Base-by-base conservation (phyloP, 2,888 invertebrate species). In the Gastrophysa polygoni region DNA sequence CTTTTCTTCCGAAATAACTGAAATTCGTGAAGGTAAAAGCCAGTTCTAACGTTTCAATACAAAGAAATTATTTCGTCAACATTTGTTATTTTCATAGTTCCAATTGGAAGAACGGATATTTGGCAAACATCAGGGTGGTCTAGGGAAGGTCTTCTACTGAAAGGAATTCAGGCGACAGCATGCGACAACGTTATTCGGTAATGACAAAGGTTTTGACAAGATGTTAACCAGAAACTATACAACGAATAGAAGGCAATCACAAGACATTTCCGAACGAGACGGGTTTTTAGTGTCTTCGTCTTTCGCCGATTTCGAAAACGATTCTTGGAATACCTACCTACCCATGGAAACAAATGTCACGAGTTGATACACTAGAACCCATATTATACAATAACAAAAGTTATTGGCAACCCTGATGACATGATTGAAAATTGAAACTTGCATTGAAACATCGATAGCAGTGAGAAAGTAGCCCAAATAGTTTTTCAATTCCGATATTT, bases 61-160 rank as follows among this genome's bases (percentile, higher is more conserved):
- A 64, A 64, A 43, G 61, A 57, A 64, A 64, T 64, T 48, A 64
- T 60, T 60, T 61, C 58, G 64, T 64, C 50, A 64, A 61, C 61
- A 57, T 49, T 61, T 57, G 49, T 58, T 58, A 62, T 54, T 58
- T 62, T 62, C 49, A 58, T 62, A 55, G 54, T 48, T 43, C 44
- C 2, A n/a, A 16, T 17, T 21, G 54, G 54, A 58, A 62, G 58
- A 62, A 62, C 48, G 21, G 6, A 29, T 24, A 38, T 48, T 62
- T 29, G 34, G 17, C 51, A 6, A 47, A 57, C 54, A n/a, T n/a
- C n/a, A 49, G 57, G 61, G 61, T 62, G 61, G 61, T 62, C 61
- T 21, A 5, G n/a, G n/a, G n/a, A n/a, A 24, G 14, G 38, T 38
- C 38, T 38, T 14, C 14, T 6, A 10, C 38, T 38, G 14, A 38